A percentile compares a stretch with the other conserved stretches of the same genome.
Evolutionary conservation across 1,140 invertebrate genomes (phyloP).

Genomic region (Phenacoccus solenopsis): DNA sequence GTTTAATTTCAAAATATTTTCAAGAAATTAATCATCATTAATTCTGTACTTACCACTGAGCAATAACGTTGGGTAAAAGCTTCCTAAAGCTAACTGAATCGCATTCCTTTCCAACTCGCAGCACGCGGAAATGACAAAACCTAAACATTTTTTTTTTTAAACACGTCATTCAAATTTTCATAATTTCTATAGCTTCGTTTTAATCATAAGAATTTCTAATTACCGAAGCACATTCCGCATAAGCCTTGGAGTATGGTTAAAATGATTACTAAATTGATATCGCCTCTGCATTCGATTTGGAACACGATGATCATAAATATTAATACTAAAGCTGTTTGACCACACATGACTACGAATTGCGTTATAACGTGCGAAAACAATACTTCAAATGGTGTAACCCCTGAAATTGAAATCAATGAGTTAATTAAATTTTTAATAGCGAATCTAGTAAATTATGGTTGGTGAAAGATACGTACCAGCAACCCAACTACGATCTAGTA

Average conservation of each 20-base stretch:
- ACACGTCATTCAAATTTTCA: too few relatives aligned
- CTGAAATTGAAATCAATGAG: constrained; percentile 22
- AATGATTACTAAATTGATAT: constrained; percentile 55
- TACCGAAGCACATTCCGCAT: constrained; percentile 87
- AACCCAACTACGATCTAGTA: constrained; percentile 72
- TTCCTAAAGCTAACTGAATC: constrained; percentile 82
- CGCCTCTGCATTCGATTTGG: constrained; percentile 63
- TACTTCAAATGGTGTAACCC: constrained; percentile 49
- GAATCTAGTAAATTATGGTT: constrained; percentile 22
- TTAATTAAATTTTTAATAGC: not conserved
- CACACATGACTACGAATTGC: constrained; percentile 75
- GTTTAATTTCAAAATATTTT: too few relatives aligned
- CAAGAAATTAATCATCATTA: too few relatives aligned
- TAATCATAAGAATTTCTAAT: too few relatives aligned
- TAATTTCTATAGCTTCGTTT: too few relatives aligned
- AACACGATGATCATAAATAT: constrained; percentile 72
- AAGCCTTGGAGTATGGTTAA: constrained; percentile 71
- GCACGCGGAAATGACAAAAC: constrained; percentile 74
- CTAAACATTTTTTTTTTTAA: too few relatives aligned
- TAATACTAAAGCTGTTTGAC: constrained; percentile 70
- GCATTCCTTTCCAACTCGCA: constrained; percentile 84
- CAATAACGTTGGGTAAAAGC: constrained; percentile 83
- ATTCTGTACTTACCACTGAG: constrained; percentile 61
- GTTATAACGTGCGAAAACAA: constrained; percentile 71
- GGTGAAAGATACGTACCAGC: constrained; percentile 44